A percentile compares a stretch with the other conserved stretches of the same genome.
phyloP scores from a whole-genome alignment of 1,140 invertebrate species.

The Eriosoma lanigerum region DNA sequence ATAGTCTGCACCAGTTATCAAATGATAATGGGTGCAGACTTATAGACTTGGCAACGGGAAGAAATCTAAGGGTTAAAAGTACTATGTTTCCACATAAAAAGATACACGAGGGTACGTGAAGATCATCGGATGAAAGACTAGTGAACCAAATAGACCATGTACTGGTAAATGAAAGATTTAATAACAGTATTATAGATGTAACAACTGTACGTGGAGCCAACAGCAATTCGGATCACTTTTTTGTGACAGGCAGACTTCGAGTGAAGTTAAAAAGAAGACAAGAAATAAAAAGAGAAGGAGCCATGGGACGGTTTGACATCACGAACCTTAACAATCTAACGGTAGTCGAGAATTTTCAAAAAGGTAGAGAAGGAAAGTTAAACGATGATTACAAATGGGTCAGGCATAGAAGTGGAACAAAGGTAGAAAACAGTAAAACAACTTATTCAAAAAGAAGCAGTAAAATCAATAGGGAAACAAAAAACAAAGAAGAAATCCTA shows the following conservation, averaged over 20 bases:
- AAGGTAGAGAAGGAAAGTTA: conserved; percentile 50
- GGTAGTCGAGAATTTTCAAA: conserved; percentile 51
- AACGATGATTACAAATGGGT: conserved; percentile 1
- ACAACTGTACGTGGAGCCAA: conserved; percentile 50
- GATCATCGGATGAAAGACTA: not conserved
- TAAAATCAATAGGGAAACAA: conserved; percentile 53
- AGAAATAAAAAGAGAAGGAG: conserved; percentile 52
- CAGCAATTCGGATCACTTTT: too few species aligned
- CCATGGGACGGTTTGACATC: conserved; percentile 3
- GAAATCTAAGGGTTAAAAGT: conserved; percentile 53
- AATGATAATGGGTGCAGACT: too few species aligned
- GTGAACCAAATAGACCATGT: conserved; percentile 50
- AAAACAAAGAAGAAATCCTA: conserved; percentile 30
- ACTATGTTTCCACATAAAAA: not conserved
- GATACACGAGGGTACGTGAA: too few species aligned
- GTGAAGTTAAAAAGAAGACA: conserved; percentile 52
- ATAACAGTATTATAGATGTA: conserved; percentile 53
- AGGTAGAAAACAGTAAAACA: not conserved
- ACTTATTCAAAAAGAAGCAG: not conserved
- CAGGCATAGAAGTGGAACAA: not conserved
- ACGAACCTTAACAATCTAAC: conserved; percentile 48
- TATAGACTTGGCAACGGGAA: conserved; percentile 45
- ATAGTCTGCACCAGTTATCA: too few species aligned
- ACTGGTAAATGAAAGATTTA: not conserved
- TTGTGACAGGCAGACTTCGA: conserved; percentile 54